Conservation (phyloP, 2,888 invertebrate species). For the Auanema sp. region DNA sequence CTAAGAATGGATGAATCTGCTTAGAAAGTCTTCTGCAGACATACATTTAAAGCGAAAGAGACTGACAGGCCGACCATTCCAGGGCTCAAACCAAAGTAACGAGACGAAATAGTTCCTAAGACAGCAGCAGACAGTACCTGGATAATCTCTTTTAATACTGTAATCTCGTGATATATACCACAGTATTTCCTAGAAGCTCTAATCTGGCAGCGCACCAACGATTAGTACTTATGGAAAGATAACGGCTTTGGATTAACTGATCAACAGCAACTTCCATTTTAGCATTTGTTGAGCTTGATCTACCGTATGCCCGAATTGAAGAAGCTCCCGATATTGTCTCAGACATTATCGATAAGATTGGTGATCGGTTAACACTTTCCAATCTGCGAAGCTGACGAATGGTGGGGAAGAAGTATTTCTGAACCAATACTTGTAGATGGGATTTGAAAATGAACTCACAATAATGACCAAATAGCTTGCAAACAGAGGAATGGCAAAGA, state of each 20-base stretch:
- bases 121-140: conserved; percentile 82
- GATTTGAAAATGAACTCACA: conserved; percentile 18
- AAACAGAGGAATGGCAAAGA: conserved; percentile 41
- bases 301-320: conserved; percentile 63
- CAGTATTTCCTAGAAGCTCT: conserved; percentile 86
- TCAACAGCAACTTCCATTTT: conserved; percentile 4
- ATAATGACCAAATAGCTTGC: conserved; percentile 47
- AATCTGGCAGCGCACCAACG: conserved; percentile 86
- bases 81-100: conserved; percentile 64
- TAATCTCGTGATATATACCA: conserved; percentile 3
- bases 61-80: conserved; percentile 70
- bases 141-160: neutral
- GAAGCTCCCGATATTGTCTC: conserved; percentile 78
- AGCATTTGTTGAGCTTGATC: conserved; percentile 1
- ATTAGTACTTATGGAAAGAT: conserved; percentile 44
- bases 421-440: conserved; percentile 26
- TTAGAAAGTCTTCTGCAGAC: neutral
- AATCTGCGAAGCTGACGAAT: conserved; percentile 88
- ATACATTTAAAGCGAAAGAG: conserved; percentile 64
- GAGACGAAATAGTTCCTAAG: conserved; percentile 77
- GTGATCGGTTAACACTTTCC: conserved; percentile 89
- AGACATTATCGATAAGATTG: conserved; percentile 93
- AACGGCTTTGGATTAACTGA: conserved; percentile 34
- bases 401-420: conserved; percentile 88
- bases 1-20: conserved; percentile 15